Conservation (phyloP, 1,140 invertebrate species). For the Platyscapa corneri region DNA sequence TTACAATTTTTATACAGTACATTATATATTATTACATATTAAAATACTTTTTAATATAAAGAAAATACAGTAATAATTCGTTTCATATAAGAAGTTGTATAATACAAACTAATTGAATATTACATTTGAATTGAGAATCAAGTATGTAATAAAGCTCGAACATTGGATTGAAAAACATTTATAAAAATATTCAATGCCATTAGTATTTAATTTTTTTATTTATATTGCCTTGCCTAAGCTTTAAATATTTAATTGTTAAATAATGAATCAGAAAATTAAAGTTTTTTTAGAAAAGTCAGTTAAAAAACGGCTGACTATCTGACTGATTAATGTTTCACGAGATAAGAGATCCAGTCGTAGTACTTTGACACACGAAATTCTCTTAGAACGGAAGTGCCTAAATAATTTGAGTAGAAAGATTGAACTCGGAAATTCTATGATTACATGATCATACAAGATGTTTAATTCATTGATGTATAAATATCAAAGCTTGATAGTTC, state of each 20-base stretch:
- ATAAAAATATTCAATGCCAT: no score
- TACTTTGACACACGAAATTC: conserved; percentile 25
- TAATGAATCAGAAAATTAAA: not conserved
- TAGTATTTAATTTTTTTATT: no score
- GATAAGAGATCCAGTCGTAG: conserved; percentile 32
- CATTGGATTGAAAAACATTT: no score
- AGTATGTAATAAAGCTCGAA: no score
- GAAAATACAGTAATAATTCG: no score
- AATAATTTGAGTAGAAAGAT: conserved; percentile 30
- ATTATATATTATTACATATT: no score
- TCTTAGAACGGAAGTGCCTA: conserved; percentile 31
- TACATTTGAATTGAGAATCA: no score
- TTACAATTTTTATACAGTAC: no score
- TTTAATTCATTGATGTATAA: not conserved
- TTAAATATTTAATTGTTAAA: not conserved
- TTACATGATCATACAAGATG: conserved; percentile 24
- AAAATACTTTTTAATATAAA: no score
- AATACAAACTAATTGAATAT: no score
- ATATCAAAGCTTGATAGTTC: conserved; percentile 11
- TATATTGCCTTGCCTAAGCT: no score
- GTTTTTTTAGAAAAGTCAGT: not conserved
- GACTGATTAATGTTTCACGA: conserved; percentile 29
- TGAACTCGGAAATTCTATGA: conserved; percentile 46
- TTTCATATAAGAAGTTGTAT: no score
- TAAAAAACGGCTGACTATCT: conserved; percentile 11